A percentile compares a stretch with the other conserved stretches of the same genome.
Evolutionary conservation across 2,888 invertebrate genomes (phyloP).

Genomic region (Xanthia icteritia): DNA sequence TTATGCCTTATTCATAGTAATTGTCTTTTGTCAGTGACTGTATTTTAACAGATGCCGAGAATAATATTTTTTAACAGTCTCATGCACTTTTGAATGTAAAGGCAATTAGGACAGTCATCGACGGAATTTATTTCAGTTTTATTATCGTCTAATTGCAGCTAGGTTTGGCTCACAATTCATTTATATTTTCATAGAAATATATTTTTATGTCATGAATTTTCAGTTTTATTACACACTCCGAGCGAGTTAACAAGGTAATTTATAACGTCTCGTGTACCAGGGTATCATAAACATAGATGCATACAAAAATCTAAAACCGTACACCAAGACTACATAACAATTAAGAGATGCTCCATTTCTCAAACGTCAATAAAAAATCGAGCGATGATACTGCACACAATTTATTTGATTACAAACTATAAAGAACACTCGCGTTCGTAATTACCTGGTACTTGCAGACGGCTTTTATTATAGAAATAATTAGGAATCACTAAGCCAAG

Average conservation of each 20-base stretch:
- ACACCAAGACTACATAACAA: slow-evolving; percentile 32
- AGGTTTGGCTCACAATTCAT: slow-evolving; percentile 14
- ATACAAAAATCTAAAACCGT: slow-evolving; percentile 22
- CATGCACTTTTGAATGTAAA: slow-evolving; percentile 25
- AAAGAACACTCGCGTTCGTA: slow-evolving; percentile 35
- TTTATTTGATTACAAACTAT: slow-evolving; percentile 50
- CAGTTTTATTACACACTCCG: slow-evolving; percentile 16
- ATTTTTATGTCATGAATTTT: slow-evolving; percentile 5
- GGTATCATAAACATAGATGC: slow-evolving; percentile 23
- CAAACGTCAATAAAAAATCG: slow-evolving; percentile 36
- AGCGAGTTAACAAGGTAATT: slow-evolving; percentile 7
- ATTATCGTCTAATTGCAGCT: slow-evolving; percentile 44
- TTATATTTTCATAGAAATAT: slow-evolving; percentile 11
- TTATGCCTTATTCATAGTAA: slow-evolving; percentile 9
- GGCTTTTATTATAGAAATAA: slow-evolving; percentile 32
- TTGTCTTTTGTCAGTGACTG: slow-evolving; percentile 20
- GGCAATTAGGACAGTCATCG: slow-evolving; percentile 46
- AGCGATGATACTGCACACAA: slow-evolving; percentile 28
- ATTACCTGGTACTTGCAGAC: slow-evolving; percentile 38
- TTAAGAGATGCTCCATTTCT: slow-evolving; percentile 46
- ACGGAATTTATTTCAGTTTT: slow-evolving; percentile 35
- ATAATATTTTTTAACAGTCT: slow-evolving; percentile 20
- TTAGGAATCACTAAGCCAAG: slow-evolving; percentile 12
- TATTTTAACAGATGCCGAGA: slow-evolving; percentile 11
- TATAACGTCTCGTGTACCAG: slow-evolving; percentile 12